Evolutionary conservation across 1,140 invertebrate genomes (phyloP).

Genomic region (Scaptomyza pallida): DNA sequence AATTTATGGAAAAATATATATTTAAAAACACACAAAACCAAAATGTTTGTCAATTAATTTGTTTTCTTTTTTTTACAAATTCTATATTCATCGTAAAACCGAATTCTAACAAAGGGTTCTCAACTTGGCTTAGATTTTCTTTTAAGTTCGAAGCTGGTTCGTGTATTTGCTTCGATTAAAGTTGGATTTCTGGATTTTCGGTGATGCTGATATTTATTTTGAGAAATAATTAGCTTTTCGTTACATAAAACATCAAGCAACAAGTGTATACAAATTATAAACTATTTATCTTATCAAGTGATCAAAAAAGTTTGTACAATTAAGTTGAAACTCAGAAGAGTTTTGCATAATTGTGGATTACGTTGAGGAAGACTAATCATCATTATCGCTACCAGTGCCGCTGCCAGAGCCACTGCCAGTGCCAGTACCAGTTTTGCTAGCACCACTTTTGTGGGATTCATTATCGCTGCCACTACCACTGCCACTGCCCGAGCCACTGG

Average conservation of each 20-base stretch:
- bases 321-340: background rate
- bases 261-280: no score
- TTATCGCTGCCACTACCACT: conserved; percentile 56
- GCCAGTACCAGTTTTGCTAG: conserved; percentile 34
- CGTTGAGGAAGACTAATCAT: conserved; percentile 45
- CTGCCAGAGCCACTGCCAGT: conserved; percentile 54
- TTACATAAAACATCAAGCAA: no score
- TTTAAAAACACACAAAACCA: conserved; percentile 19
- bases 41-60: background rate
- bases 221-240: no score
- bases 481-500: conserved; percentile 17
- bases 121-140: no score
- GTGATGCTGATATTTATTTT: no score
- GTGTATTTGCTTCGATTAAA: no score
- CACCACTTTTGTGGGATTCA: conserved; percentile 57
- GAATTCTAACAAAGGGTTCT: no score
- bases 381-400: conserved; percentile 66
- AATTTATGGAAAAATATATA: conserved; percentile 74
- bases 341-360: background rate
- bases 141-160: no score
- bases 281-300: no score
- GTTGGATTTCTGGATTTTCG: no score
- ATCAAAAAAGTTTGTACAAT: background rate
- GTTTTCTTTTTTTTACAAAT: background rate
- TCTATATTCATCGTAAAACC: no score